Base-by-base conservation (phyloP, 1,140 invertebrate species). In the Eciton burchellii region DNA sequence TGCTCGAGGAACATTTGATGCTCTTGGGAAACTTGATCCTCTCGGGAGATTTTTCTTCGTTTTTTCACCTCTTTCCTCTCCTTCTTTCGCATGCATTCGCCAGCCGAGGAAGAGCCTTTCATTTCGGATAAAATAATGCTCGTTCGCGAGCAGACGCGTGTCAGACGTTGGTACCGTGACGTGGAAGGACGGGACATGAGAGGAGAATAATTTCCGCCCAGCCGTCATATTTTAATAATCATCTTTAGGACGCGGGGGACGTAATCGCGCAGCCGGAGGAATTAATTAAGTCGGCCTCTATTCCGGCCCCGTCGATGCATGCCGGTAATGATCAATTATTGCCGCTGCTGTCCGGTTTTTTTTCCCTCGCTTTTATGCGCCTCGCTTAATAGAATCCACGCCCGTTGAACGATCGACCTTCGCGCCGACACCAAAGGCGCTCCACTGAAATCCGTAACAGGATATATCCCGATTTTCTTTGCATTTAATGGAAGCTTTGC, bases 391-490 rank as follows among this genome's bases (percentile, higher is more conserved):
- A 79, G 74, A 70, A 43, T 68, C 21, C 35, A 8, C 45, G 41
- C 29, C 45, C 29, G 19, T 74, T 41, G 45, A 45, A 21, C n/a
- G 62, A 3, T 1, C 63, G 63, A 24, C 74, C 74, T 79, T 79
- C 49, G 26, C 74, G 73, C 35, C 12, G 49, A 6, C 49, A 68
- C 16, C 56, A 68, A 68, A 68, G 63, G 9, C 63, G 21, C 35
- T 56, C 12, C 49, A 43, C 35, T 19, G 41, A 35, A 60, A 79
- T 68, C 74, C 70, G 70, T 79, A 79, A 79, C 74, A 79, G 74
- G 74, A 79, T 77, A 49, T 77, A n/a, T n/a, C n/a, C 62, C 62
- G 74, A 77, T 68, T 70, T 41, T n/a, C n/a, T n/a, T n/a, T 70
- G 68, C 56, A 70, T 79, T 54, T 70, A 56, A n/a, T 16, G 29